Percentiles rank a stretch among this genome's conserved stretches.
Conservation (phyloP, 2,888 invertebrate genomes). For the Rhingia rostrata region DNA sequence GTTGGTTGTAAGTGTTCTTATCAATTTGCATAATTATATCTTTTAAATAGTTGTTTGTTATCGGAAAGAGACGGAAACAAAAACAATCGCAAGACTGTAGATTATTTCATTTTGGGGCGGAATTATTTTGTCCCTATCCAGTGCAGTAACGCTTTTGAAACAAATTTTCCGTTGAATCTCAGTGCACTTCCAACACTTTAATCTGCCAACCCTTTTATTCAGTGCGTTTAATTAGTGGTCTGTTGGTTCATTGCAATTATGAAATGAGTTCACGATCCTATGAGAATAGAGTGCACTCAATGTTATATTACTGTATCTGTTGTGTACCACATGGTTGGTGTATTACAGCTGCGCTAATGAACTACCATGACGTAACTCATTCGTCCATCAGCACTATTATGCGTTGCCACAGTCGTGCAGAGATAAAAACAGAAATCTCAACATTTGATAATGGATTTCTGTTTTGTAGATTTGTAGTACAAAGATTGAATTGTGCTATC, state of each 20-base stretch:
- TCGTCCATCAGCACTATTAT: neutral
- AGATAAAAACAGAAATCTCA: neutral
- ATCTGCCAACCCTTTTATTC: neutral
- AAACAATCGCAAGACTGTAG: conserved; percentile 1
- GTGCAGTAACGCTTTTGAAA: too few species aligned
- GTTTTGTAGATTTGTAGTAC: too few species aligned
- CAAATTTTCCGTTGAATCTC: neutral
- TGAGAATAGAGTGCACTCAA: conserved; percentile 23
- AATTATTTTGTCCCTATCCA: too few species aligned
- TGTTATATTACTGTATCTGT: conserved; percentile 2
- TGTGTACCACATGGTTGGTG: neutral
- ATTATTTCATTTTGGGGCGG: too few species aligned
- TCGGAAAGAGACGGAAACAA: conserved; percentile 22
- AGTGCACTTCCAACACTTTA: neutral
- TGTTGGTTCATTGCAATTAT: conserved; percentile 40
- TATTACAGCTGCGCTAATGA: conserved; percentile 15
- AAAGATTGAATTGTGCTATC: too few species aligned
- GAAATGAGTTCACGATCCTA: conserved; percentile 37
- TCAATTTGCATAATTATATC: conserved; percentile 51
- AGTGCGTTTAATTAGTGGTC: conserved; percentile 17
- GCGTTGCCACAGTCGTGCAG: neutral
- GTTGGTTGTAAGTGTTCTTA: conserved; percentile 22
- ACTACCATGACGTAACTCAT: conserved; percentile 20
- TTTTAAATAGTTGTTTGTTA: conserved; percentile 12
- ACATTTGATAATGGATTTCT: neutral